A percentile compares a stretch with the other conserved stretches of the same genome.
Evolutionary conservation across 2,888 invertebrate species (phyloP).

Genomic region (Camptogramma bilineatum): DNA sequence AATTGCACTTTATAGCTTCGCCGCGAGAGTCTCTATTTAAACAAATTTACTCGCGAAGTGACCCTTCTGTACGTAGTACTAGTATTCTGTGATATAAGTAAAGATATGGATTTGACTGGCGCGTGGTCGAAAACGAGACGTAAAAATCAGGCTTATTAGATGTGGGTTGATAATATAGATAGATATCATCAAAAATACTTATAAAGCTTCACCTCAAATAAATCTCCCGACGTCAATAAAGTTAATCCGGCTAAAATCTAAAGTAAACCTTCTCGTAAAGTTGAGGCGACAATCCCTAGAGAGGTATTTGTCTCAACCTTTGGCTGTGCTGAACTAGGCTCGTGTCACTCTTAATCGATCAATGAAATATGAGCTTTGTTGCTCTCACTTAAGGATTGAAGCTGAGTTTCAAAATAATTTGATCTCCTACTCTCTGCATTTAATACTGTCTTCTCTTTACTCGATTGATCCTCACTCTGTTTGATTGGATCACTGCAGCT

Average conservation of each 20-base stretch:
- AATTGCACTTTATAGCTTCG: too few species aligned
- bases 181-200: neutral
- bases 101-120: too few species aligned
- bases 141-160: too few species aligned
- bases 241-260: constrained; percentile 32
- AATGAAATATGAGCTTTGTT: constrained; percentile 5
- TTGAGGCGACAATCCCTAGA: constrained; percentile 23
- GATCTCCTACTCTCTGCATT: neutral
- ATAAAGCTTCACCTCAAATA: constrained; percentile 24
- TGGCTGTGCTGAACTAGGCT: constrained; percentile 12
- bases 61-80: too few species aligned
- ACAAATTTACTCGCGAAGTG: too few species aligned
- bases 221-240: constrained; percentile 33
- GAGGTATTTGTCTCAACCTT: constrained; percentile 32
- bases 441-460: too few species aligned
- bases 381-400: neutral
- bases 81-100: too few species aligned
- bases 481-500: too few species aligned
- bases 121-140: too few species aligned
- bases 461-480: too few species aligned
- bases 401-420: neutral
- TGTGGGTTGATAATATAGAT: neutral
- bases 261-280: constrained; percentile 34
- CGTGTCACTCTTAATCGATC: constrained; percentile 2
- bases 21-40: too few species aligned